Evolutionary conservation across 2,888 invertebrate genomes (phyloP), one percentile per base, ranked within the genome.

Genomic region (Stomorhina lunata): DNA sequence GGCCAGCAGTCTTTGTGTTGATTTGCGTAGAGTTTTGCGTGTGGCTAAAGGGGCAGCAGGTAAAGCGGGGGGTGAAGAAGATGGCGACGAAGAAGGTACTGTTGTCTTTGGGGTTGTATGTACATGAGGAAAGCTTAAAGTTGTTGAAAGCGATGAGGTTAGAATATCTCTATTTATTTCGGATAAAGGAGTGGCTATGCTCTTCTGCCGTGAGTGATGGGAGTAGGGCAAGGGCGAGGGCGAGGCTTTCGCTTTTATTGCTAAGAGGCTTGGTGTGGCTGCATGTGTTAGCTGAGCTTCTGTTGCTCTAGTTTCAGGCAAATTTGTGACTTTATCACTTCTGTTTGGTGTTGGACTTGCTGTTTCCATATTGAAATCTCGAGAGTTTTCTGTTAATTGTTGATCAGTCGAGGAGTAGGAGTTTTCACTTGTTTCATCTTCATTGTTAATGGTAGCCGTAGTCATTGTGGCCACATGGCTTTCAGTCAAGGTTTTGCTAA

Each of bases 1-100:
- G 65, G 89, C 89, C 69, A 87, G 76, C 73, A 89, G 79, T 73
- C 83, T 86, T 65, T 88, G 87, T 37, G 88, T 89, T 15, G 87
- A 89, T 81, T 88, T 89, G 27, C 89, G 84, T 5, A 88, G 65
- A 12, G 86, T 84, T 80, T 87, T 88, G 48, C 86, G 88, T 17
- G 88, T 86, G 12, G 87, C 85, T 17, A 80, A 45, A 32, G 84
- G 61, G n/a, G n/a, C n/a, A n/a, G n/a, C n/a, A n/a, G n/a, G n/a
- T n/a, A n/a, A n/a, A n/a, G n/a, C n/a, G n/a, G n/a, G n/a, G n/a
- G n/a, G n/a, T n/a, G n/a, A n/a, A n/a, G n/a, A n/a, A n/a, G n/a
- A n/a, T n/a, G n/a, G n/a, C n/a, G n/a, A n/a, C n/a, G n/a, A n/a
- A 3, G 78, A 63, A 27, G 84, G 48, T 29, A 77, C 25, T 43